phyloP scores from a whole-genome alignment of 2,797 vertebrate genomes.

The Enteromius afrohamiltoni region DNA sequence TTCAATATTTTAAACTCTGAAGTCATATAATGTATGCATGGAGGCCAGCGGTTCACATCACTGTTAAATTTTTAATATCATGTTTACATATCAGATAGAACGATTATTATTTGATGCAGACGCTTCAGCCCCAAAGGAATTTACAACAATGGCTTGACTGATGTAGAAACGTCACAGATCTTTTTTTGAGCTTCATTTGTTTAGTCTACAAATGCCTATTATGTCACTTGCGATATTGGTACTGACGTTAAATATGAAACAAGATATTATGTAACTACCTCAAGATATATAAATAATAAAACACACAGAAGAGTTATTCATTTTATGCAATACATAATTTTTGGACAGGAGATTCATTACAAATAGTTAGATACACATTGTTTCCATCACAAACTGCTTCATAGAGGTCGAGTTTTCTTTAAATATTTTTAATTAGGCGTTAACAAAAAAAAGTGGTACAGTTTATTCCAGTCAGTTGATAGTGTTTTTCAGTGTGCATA shows the following conservation, averaged over 20 bases:
- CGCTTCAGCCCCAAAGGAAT: neutral
- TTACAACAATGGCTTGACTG: neutral
- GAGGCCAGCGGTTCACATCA: slow-evolving; percentile 3
- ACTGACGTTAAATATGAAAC: neutral
- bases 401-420: slow-evolving; percentile 15
- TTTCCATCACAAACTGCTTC: neutral
- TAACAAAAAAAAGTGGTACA: slow-evolving; percentile 37
- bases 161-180: neutral
- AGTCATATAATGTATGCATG: neutral
- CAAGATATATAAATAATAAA: slow-evolving; percentile 48
- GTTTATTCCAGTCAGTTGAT: slow-evolving; percentile 32
- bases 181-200: slow-evolving; percentile 30
- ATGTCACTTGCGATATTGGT: neutral
- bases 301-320: slow-evolving; percentile 38
- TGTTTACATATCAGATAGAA: slow-evolving; percentile 2
- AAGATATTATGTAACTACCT: slow-evolving; percentile 1
- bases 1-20: neutral
- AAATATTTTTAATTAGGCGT: slow-evolving; percentile 52
- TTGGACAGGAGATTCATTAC: slow-evolving; percentile 2
- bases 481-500: slow-evolving; percentile 42
- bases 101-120: slow-evolving; percentile 2
- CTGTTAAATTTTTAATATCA: neutral
- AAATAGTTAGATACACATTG: neutral
- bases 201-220: slow-evolving; percentile 38
- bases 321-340: neutral